phyloP scores from a whole-genome alignment of 2,888 invertebrate species.

The Tetragonula carbonaria region DNA sequence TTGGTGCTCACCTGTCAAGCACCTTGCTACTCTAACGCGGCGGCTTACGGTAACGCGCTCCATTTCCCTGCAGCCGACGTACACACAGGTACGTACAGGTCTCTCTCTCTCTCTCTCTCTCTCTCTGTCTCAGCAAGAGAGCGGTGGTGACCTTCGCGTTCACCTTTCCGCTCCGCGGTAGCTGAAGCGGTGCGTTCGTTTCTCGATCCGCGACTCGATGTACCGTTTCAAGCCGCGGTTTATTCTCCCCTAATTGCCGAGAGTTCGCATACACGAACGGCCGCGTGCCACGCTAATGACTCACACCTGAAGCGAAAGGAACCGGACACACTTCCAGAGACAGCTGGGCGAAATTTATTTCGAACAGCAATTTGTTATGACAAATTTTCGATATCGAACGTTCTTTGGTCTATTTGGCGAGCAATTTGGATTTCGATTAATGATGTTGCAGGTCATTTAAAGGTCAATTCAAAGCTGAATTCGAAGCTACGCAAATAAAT shows the following conservation, averaged over 20 bases:
- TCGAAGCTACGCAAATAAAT: too few species aligned
- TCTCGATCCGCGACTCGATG: slow-evolving; percentile 40
- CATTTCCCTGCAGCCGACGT: slow-evolving; percentile 69
- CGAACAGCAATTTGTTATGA: too few species aligned
- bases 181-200: slow-evolving; percentile 40
- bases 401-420: too few species aligned
- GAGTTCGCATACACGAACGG: slow-evolving; percentile 13
- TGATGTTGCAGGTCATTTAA: too few species aligned
- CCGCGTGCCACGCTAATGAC: slow-evolving; percentile 58
- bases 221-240: slow-evolving; percentile 42
- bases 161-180: slow-evolving; percentile 52
- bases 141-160: slow-evolving; percentile 68
- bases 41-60: slow-evolving; percentile 73
- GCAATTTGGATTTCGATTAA: too few species aligned
- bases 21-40: slow-evolving; percentile 60
- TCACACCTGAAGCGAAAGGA: slow-evolving; percentile 43
- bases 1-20: slow-evolving; percentile 71
- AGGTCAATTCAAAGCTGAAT: too few species aligned
- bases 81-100: slow-evolving; percentile 8
- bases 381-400: too few species aligned
- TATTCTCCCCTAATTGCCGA: slow-evolving; percentile 58
- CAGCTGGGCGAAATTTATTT: neutral
- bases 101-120: neutral
- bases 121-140: slow-evolving; percentile 53
- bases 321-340: neutral